Base-by-base conservation (phyloP, 2,113 vertebrate genomes). In the Tricholaema leucomelas region DNA sequence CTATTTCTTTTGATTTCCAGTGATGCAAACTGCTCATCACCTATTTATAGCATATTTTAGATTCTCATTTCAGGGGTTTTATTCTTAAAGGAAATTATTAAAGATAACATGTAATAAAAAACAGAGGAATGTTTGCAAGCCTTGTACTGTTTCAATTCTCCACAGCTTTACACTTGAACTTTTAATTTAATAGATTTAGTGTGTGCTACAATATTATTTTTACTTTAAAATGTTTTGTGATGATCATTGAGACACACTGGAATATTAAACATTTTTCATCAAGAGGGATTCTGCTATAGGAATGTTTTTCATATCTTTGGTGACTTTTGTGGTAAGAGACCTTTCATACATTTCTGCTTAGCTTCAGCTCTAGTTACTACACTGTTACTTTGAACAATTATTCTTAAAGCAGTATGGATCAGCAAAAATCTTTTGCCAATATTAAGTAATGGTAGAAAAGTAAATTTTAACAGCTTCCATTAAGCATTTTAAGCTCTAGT, bases 391-490 rank as follows among this genome's bases (percentile, higher is more conserved):
- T 76, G 63, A 82, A 80, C 55, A 77, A 90, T 83, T 85, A 76
- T 77, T 91, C 65, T 85, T 85, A 79, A 94, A 96, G 56, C 31
- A 86, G 59, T 63, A 79, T 4, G 60, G 81, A 92, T 96, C 90
- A 89, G 92, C 87, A 95, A 85, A 91, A 95, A 87, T 60, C 28
- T 80, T 93, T 85, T 80, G 38, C 36, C 30, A 84, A 33, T 44
- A 66, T 76, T 95, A 94, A 93, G 70, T 82, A 78, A 86, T n/a
- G 15, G 15, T 75, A 91, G 14, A 92, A 93, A 93, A 95, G 73
- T n/a, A 88, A 89, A 90, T 42, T 80, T 90, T 70, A 93, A 76
- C 59, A 85, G 54, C 5, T 59, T 93, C 87, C 69, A 95, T 95
- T 91, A 93, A 78, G 64, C 30, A 71, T 75, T 96, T 96, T 82